Evolutionary conservation across 2,113 vertebrate genomes (phyloP).

Genomic region (Oryzias javanicus): DNA sequence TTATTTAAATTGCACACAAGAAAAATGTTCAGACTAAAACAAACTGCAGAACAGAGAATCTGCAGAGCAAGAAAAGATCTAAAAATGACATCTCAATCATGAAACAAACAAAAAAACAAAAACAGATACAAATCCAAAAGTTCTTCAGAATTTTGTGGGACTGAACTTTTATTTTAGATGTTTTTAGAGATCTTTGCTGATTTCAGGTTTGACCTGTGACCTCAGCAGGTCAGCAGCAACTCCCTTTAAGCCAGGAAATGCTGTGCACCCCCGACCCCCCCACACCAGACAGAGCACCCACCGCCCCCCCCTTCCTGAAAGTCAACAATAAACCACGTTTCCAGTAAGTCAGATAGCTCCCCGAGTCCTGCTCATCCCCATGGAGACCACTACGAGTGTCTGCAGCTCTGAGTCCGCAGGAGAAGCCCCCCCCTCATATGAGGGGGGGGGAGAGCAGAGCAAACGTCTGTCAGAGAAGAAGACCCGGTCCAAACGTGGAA

Average conservation of each 20-base stretch:
- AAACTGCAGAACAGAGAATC: no score
- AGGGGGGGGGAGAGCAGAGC: neutral
- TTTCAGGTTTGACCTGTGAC: neutral
- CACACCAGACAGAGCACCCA: neutral
- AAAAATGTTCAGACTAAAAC: no score
- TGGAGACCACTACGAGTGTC: conserved; percentile 65
- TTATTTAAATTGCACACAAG: no score
- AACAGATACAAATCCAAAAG: no score
- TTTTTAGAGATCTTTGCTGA: neutral
- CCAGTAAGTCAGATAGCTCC: conserved; percentile 79
- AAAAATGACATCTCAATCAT: no score
- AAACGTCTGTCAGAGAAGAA: neutral
- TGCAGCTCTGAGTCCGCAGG: conserved; percentile 43
- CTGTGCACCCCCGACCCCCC: neutral
- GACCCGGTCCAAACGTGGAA: neutral
- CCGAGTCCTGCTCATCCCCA: conserved; percentile 64
- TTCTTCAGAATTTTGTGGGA: no score
- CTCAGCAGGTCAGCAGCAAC: neutral
- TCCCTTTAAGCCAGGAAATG: conserved; percentile 19
- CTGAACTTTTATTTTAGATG: no score
- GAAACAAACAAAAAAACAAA: no score
- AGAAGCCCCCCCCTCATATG: conserved; percentile 71
- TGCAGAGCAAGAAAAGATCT: no score
- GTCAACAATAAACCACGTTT: conserved; percentile 78
- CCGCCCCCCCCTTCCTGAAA: conserved; percentile 69